These are phyloP conservation scores for Oxygymnocypris stewartii DNA, from an alignment of 2,113 vertebrate genomes.

Conservation along the genomic window DNA sequence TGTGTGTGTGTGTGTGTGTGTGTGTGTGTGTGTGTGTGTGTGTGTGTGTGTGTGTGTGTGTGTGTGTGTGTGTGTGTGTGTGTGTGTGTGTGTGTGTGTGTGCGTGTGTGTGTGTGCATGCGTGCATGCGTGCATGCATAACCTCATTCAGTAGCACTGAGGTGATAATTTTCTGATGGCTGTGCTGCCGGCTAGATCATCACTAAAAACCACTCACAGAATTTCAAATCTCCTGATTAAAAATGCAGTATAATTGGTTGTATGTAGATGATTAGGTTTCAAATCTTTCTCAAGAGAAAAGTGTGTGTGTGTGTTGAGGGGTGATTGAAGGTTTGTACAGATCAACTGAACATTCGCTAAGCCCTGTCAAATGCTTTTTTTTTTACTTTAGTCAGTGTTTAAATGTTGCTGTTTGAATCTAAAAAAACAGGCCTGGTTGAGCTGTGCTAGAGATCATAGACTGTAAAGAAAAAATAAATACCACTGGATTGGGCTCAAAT, in stretches of 20 bases:
- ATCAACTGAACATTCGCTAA: not conserved
- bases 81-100: too few species aligned
- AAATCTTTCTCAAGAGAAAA: not conserved
- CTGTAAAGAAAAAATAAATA: too few species aligned
- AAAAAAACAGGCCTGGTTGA: too few species aligned
- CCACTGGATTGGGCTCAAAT: too few species aligned
- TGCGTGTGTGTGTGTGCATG: constrained; percentile 3
- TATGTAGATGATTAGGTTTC: constrained; percentile 18
- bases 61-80: not conserved
- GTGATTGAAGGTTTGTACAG: not conserved
- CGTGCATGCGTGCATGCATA: not conserved
- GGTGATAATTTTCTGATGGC: constrained; percentile 40
- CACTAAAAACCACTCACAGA: constrained; percentile 26
- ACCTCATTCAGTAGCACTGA: constrained; percentile 12
- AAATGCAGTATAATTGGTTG: constrained; percentile 28
- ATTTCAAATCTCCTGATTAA: constrained; percentile 39
- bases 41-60: not conserved
- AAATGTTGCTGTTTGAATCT: too few species aligned
- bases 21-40: too few species aligned
- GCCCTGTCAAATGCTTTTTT: too few species aligned
- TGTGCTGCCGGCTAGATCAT: constrained; percentile 35
- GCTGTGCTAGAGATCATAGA: too few species aligned
- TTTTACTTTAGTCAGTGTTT: too few species aligned
- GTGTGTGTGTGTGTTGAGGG: not conserved
- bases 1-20: too few species aligned